Percentiles rank a stretch among this genome's conserved stretches.
Evolutionary conservation across 2,797 vertebrate species (phyloP).

Genomic region (Pseudopleuronectes americanus): DNA sequence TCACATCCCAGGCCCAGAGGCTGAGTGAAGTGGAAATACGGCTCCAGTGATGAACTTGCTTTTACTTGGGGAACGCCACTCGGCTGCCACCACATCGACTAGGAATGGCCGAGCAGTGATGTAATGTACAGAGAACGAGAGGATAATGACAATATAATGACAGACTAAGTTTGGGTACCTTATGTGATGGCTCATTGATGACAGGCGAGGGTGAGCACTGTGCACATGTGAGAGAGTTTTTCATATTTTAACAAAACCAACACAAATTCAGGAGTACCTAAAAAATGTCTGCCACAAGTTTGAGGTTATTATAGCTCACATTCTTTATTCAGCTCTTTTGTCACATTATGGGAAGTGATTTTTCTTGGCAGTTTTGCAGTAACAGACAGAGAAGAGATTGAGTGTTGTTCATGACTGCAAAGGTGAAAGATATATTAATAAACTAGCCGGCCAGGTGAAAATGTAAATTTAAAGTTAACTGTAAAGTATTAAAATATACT

Average conservation of each 20-base stretch:
- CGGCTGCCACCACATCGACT: conserved; percentile 37
- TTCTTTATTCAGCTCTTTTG: conserved; percentile 10
- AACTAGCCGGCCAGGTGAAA: conserved; percentile 20
- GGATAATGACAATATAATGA: conserved; percentile 70
- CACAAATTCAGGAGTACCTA: background rate
- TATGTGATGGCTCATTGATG: conserved; percentile 18
- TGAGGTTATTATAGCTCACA: background rate
- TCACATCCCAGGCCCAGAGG: conserved; percentile 50
- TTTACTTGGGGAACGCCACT: conserved; percentile 39
- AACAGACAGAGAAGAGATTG: background rate
- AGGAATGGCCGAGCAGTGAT: conserved; percentile 59
- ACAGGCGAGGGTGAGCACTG: conserved; percentile 36
- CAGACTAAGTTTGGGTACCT: conserved; percentile 54
- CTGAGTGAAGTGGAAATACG: conserved; percentile 48
- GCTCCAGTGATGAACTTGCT: conserved; percentile 61
- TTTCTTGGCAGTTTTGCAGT: conserved; percentile 14
- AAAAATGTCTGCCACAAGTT: background rate
- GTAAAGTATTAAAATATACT: background rate
- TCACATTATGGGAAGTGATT: conserved; percentile 9
- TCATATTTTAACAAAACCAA: background rate
- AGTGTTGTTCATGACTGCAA: conserved; percentile 14
- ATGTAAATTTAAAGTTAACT: background rate
- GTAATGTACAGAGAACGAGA: conserved; percentile 64
- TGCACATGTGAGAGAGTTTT: background rate
- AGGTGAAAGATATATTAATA: conserved; percentile 7